Evolutionary conservation across 2,888 invertebrate species (phyloP).

Genomic region (Leuctra nigra): DNA sequence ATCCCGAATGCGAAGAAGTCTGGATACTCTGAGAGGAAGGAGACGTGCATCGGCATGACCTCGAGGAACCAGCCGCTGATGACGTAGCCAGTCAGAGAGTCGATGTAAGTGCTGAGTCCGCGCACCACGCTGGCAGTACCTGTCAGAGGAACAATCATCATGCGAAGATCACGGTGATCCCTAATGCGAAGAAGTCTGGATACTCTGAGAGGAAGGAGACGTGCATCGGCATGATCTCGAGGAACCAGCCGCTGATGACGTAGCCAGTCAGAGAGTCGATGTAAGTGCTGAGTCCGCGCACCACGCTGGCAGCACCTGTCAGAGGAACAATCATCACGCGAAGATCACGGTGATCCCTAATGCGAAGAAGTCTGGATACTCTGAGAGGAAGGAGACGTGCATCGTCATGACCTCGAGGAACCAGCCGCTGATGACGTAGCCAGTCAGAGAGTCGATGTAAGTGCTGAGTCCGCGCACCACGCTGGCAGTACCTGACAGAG

Average conservation of each 20-base stretch:
- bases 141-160: constrained; percentile 38
- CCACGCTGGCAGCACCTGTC: constrained; percentile 72
- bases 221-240: constrained; percentile 57
- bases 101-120: constrained; percentile 71
- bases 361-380: constrained; percentile 72
- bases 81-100: constrained; percentile 56
- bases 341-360: constrained; percentile 38
- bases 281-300: constrained; percentile 74
- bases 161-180: constrained; percentile 48
- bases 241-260: constrained; percentile 57
- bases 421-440: constrained; percentile 56
- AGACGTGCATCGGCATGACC: constrained; percentile 58
- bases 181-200: constrained; percentile 71
- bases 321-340: too few species aligned
- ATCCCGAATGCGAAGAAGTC: constrained; percentile 70
- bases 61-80: constrained; percentile 57
- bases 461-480: constrained; percentile 76
- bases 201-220: constrained; percentile 59
- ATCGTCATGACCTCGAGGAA: constrained; percentile 59
- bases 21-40: constrained; percentile 62
- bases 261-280: constrained; percentile 61
- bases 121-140: constrained; percentile 80
- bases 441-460: constrained; percentile 64
- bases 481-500: constrained; percentile 62
- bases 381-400: constrained; percentile 55